Evolutionary conservation across 2,113 vertebrate genomes (phyloP), one percentile per base, ranked within the genome.

Genomic region (Ctenomys sociabilis): DNA sequence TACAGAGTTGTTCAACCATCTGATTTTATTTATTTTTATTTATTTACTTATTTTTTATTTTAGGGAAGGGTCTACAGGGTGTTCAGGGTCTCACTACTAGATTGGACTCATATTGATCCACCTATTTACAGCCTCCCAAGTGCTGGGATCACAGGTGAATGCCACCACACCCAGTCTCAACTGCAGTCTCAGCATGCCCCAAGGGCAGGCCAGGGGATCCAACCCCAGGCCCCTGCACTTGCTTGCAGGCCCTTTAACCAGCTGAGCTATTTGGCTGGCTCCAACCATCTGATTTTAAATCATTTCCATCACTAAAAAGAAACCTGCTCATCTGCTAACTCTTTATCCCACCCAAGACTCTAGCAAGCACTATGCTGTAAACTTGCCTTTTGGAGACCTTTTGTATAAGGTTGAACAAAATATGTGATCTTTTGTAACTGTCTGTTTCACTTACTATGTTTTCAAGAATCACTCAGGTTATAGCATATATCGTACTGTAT

Each of bases 201-300:
- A 10, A 11, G 49, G 49, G 49, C 49, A 49, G 49, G 49, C 49
- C 12, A 11, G 12, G 49, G 49, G 49, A 49, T 49, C 49, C 9
- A 49, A 49, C 49, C 49, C 49, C 49, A 8, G 12, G 49, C 49
- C 49, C 49, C 49, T 49, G 49, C 12, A 11, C 49, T 11, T 49
- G 49, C 49, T 49, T 49, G 49, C 49, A 49, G 49, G 49, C 49
- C 9, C 49, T 49, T 49, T 49, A 49, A 49, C 12, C 49, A 11
- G 9, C 8, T 49, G 49, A 11, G 49, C 49, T 49, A 49, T 49
- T 49, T 49, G 49, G 49, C 49, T 49, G 49, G 49, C 9, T 49
- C 49, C 75, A n/a, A n/a, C n/a, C 40, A 93, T 70, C 52, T 92
- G 87, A 91, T 66, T 92, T 95, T 91, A 94, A 94, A 90, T 87